A percentile compares a stretch with the other conserved stretches of the same genome.
Evolutionary conservation across 2,113 vertebrate species (phyloP).

Genomic region (Pelusios castaneus): DNA sequence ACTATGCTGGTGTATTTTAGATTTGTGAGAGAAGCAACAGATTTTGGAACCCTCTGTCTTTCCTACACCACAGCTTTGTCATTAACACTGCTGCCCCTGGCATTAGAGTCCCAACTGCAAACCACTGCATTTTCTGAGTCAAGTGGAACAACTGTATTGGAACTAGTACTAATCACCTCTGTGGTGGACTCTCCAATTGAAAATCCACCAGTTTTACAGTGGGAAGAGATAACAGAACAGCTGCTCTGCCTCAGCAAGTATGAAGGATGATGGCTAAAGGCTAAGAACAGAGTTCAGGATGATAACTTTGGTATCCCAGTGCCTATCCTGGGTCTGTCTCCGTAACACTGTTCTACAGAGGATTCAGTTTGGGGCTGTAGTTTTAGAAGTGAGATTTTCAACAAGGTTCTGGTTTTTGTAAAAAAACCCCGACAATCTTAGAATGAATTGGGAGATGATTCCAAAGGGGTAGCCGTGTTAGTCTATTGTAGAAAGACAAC

Average conservation of each 20-base stretch:
- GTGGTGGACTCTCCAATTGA: not conserved
- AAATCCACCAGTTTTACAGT: not conserved
- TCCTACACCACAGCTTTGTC: not conserved
- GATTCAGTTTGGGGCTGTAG: not conserved
- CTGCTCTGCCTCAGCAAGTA: accelerated
- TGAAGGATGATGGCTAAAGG: accelerated
- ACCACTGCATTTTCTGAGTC: not conserved
- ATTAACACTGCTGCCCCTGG: not conserved
- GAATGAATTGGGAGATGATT: accelerated
- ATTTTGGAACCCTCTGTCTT: not conserved
- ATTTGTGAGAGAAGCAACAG: not conserved
- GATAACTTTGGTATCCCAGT: accelerated
- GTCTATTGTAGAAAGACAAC: too few species aligned
- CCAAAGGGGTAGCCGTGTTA: too few species aligned
- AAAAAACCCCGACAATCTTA: not conserved
- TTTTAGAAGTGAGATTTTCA: not conserved
- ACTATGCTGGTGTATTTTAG: not conserved
- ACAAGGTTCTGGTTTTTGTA: accelerated
- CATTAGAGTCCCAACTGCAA: not conserved
- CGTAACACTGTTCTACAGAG: not conserved
- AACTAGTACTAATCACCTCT: not conserved
- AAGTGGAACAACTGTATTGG: not conserved
- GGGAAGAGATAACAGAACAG: accelerated
- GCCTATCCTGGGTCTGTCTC: accelerated
- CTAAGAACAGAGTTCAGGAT: not conserved